Conservation (phyloP, 2,888 invertebrate genomes). For the Xestia xanthographa region DNA sequence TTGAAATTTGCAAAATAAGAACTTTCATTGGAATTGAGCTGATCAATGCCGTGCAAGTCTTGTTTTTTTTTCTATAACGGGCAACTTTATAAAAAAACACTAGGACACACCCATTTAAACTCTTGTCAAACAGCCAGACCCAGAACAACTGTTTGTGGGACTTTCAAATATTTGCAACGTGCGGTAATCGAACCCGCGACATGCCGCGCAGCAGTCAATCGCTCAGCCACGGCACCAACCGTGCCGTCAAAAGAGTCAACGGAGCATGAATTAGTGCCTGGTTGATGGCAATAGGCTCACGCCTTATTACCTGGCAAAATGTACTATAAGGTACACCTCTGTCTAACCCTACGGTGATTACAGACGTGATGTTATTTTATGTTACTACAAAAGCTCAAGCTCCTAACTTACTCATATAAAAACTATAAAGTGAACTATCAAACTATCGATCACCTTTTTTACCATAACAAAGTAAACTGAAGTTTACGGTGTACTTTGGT, state of each 20-base stretch:
- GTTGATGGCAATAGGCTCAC: background rate
- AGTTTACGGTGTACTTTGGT: slow-evolving; percentile 34
- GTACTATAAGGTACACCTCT: background rate
- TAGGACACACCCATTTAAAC: too few relatives aligned
- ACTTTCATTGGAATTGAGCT: too few relatives aligned
- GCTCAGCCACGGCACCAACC: background rate
- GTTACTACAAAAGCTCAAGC: slow-evolving; percentile 19
- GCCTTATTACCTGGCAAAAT: background rate
- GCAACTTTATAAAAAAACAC: too few relatives aligned
- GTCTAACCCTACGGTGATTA: background rate
- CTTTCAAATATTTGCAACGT: too few relatives aligned
- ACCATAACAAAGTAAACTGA: slow-evolving; percentile 39
- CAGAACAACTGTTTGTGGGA: too few relatives aligned
- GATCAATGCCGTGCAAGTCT: too few relatives aligned
- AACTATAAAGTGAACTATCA: slow-evolving; percentile 43
- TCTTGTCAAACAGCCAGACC: too few relatives aligned
- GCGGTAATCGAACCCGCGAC: too few relatives aligned
- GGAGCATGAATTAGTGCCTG: too few relatives aligned
- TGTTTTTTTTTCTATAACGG: too few relatives aligned
- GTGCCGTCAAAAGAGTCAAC: background rate
- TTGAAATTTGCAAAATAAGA: too few relatives aligned
- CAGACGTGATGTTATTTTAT: background rate
- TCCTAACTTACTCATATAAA: slow-evolving; percentile 54
- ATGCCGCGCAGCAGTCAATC: too few relatives aligned
- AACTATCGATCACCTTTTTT: slow-evolving; percentile 56